A percentile compares a stretch with the other conserved stretches of the same genome.
These are phyloP conservation scores for Paraescarpia echinospica DNA, from an alignment of 1,140 invertebrate species.

Conservation along the genomic window DNA sequence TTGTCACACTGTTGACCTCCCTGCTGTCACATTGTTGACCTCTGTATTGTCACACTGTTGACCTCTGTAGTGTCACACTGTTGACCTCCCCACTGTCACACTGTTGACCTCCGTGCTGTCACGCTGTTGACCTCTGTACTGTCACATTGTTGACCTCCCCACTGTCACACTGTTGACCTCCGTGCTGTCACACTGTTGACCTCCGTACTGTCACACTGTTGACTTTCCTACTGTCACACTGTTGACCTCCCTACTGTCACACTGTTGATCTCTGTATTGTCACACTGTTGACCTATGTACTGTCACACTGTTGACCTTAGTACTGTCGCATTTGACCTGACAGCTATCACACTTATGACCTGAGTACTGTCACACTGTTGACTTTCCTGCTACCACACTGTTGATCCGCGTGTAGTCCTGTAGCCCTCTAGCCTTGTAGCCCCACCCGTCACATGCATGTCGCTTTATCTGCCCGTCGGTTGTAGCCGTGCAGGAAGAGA, in stretches of 20 bases:
- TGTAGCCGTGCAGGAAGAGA: constrained; percentile 47
- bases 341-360: no score
- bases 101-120: background rate
- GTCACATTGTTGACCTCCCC: background rate
- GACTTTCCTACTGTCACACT: background rate
- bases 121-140: background rate
- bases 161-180: background rate
- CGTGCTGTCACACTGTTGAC: background rate
- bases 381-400: background rate
- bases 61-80: background rate
- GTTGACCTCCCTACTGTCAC: background rate
- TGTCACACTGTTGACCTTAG: background rate
- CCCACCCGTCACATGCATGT: background rate
- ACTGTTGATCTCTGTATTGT: background rate
- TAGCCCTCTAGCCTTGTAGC: background rate
- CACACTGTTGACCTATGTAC: background rate
- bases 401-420: background rate
- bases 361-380: background rate
- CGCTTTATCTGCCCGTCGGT: background rate
- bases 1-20: background rate
- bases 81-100: background rate
- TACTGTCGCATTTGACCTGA: background rate
- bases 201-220: background rate
- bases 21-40: background rate
- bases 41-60: background rate